These are phyloP conservation scores for Hydropsyche betteni DNA, from an alignment of 2,888 invertebrate species.

Conservation along the genomic window DNA sequence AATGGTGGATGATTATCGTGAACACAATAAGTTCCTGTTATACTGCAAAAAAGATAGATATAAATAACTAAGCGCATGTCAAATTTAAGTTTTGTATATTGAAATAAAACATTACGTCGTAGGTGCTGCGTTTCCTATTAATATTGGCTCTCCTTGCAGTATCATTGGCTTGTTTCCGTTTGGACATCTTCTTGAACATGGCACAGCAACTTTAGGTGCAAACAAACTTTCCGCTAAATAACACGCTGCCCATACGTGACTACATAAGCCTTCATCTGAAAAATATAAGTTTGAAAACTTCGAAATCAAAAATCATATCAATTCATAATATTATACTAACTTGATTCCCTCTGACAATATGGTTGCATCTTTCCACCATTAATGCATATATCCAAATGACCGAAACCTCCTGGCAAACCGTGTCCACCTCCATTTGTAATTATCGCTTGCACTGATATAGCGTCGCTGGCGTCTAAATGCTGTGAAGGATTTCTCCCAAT, in stretches of 20 bases:
- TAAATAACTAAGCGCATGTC: neutral
- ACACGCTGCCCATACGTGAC: conserved; percentile 53
- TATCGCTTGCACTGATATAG: conserved; percentile 4
- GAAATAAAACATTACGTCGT: neutral
- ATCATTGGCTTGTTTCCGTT: neutral
- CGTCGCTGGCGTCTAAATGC: conserved; percentile 4
- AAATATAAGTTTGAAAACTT: neutral
- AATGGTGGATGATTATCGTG: conserved; percentile 1
- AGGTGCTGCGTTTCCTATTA: conserved; percentile 17
- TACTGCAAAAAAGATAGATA: neutral
- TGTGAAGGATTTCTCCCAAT: neutral
- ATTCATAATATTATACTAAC: neutral
- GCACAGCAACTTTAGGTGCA: conserved; percentile 1
- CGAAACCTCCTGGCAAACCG: conserved; percentile 14
- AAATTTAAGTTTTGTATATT: neutral
- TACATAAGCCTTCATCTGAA: conserved; percentile 54
- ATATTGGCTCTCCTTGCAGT: conserved; percentile 2
- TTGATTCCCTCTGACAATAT: conserved; percentile 3
- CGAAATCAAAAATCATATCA: too few relatives aligned
- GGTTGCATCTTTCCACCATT: conserved; percentile 10
- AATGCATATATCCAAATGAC: conserved; percentile 22
- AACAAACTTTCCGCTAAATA: conserved; percentile 26
- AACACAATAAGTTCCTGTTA: conserved; percentile 10
- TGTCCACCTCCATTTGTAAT: conserved; percentile 17
- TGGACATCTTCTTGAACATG: conserved; percentile 2